A percentile compares a stretch with the other conserved stretches of the same genome.
Evolutionary conservation across 2,113 vertebrate genomes (phyloP).

Genomic region (Cebus imitator): DNA sequence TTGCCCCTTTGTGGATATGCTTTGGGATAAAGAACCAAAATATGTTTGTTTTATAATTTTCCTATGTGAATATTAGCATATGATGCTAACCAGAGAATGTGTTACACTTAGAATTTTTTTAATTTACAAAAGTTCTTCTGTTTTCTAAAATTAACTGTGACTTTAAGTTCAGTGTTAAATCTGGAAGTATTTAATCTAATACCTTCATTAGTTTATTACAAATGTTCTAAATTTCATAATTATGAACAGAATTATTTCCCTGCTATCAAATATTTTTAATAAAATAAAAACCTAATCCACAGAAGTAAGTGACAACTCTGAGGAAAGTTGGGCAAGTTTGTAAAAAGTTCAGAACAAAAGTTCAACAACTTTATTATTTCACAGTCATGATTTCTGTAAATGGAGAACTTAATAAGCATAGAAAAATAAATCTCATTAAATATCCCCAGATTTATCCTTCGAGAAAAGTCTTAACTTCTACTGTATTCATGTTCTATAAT

Average conservation of each 20-base stretch:
- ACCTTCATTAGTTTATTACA: background rate
- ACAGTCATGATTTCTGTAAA: background rate
- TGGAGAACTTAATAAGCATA: background rate
- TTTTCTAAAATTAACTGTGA: slow-evolving; percentile 50
- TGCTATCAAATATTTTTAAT: slow-evolving; percentile 1
- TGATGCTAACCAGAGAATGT: background rate
- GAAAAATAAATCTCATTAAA: slow-evolving; percentile 59
- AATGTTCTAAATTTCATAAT: slow-evolving; percentile 35
- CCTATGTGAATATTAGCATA: background rate
- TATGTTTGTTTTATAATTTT: slow-evolving; percentile 41
- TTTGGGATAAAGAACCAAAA: slow-evolving; percentile 11
- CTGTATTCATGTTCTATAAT: background rate
- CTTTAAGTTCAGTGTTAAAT: slow-evolving; percentile 31
- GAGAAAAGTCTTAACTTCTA: slow-evolving; percentile 48
- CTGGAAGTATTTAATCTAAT: slow-evolving; percentile 29
- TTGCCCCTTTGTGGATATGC: background rate
- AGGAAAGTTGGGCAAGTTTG: background rate
- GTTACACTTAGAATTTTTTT: background rate
- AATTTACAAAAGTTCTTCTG: background rate
- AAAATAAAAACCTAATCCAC: background rate
- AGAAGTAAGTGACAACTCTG: background rate
- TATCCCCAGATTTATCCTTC: slow-evolving; percentile 57
- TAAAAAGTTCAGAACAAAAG: background rate
- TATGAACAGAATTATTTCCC: slow-evolving; percentile 8
- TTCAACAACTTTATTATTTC: slow-evolving; percentile 50